phyloP scores from a whole-genome alignment of 2,888 invertebrate species.

The Tenthredo amoena region DNA sequence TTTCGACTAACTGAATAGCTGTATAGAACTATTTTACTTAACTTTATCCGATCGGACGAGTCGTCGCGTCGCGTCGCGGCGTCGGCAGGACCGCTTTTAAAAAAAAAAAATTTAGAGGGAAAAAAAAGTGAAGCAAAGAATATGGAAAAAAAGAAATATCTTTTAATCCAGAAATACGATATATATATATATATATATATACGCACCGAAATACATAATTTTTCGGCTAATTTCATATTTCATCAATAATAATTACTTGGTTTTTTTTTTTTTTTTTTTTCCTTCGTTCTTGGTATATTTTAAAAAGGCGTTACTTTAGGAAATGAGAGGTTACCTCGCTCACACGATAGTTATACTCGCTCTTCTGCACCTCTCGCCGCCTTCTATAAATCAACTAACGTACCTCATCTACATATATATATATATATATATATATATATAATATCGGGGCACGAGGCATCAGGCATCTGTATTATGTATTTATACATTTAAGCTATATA shows the following conservation, averaged over 20 bases:
- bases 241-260: constrained; percentile 39
- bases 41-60: constrained; percentile 23
- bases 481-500: neutral
- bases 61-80: neutral
- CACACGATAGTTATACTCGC: neutral
- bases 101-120: neutral
- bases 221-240: constrained; percentile 38
- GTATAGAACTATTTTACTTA: constrained; percentile 28
- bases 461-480: neutral
- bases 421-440: neutral
- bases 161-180: too few relatives aligned
- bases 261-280: neutral
- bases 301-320: constrained; percentile 45
- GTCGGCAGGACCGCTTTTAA: neutral
- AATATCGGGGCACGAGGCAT: neutral
- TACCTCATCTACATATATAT: neutral
- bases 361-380: neutral
- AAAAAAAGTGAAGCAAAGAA: neutral
- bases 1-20: constrained; percentile 15
- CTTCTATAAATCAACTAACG: neutral
- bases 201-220: constrained; percentile 40
- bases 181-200: neutral
- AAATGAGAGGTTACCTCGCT: constrained; percentile 40
- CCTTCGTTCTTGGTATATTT: neutral
- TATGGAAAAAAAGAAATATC: neutral